Evolutionary conservation across 1,140 invertebrate genomes (phyloP), one percentile per base, ranked within the genome.

Genomic region (Drosophila equinoxialis): DNA sequence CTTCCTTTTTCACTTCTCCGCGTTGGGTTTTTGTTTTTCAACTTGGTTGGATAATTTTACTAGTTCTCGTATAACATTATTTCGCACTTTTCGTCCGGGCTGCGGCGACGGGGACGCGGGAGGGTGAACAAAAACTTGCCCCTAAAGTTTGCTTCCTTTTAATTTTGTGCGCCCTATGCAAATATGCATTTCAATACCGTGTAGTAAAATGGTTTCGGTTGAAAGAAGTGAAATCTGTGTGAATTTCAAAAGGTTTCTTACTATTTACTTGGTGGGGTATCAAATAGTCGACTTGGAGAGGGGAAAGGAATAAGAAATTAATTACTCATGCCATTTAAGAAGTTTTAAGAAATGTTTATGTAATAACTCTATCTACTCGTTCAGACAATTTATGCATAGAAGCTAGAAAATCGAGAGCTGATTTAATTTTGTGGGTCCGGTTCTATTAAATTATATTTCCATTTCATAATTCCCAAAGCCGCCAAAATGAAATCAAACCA

Each of bases 401-500:
- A 30, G 6, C 6, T 26, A 5, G 1, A 6, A 30, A 30, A 30
- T 30, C 6, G 6, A 30, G 1, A 30, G 30, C 6, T 30, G 6
- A 1, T 30, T 30, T 30, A 6, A 6, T 30, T 30, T 6, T 26
- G 23, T 0, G 3, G 3, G 23, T 26, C 6, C 6, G 3, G 37
- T 3, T 37, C 37, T 5, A 4, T 48, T 17, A 2, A 48, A 48
- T 48, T 17, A 48, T 48, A 48, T 48, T 20, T 48, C 7, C 14
- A 48, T 48, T 48, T 48, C 14, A 20, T 48, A 20, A 20, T 48
- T 17, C 45, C 45, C 14, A 48, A 39, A 39, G 37, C 37, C 11
- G 45, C 6, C 39, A 45, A 62, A 41, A 17, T 30, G 45, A 76
- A 84, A 83, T 83, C 76, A 79, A 79, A 72, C 42, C 42, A 45